Evolutionary conservation across 1,140 invertebrate genomes (phyloP).

Genomic region (Eumeta japonica): DNA sequence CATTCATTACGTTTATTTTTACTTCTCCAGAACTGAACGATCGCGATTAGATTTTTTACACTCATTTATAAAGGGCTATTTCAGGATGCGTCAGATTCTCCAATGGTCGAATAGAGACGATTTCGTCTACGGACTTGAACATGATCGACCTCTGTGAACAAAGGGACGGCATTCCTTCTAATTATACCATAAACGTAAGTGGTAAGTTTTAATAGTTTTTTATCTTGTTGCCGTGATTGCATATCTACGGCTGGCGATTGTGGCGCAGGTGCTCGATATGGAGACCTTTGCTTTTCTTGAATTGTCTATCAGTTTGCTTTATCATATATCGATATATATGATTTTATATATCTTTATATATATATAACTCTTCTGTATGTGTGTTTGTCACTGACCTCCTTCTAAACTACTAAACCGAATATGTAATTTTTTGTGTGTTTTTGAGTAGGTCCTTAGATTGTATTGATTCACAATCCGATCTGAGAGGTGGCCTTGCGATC

Average conservation of each 20-base stretch:
- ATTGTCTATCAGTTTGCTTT: too few relatives aligned
- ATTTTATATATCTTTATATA: too few relatives aligned
- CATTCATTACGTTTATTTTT: slow-evolving; percentile 7
- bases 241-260: background rate
- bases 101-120: slow-evolving; percentile 18
- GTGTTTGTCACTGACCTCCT: too few relatives aligned
- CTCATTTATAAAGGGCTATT: slow-evolving; percentile 22
- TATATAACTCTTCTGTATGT: too few relatives aligned
- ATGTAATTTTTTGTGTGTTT: too few relatives aligned
- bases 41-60: background rate
- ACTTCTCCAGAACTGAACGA: background rate
- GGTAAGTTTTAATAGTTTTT: slow-evolving; percentile 23
- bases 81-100: slow-evolving; percentile 33
- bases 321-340: too few relatives aligned
- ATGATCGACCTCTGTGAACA: slow-evolving; percentile 36
- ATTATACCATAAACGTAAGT: slow-evolving; percentile 28
- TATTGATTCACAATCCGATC: too few relatives aligned
- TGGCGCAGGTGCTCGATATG: too few relatives aligned
- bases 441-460: too few relatives aligned
- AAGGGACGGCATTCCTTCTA: slow-evolving; percentile 25
- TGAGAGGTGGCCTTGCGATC: too few relatives aligned
- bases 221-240: background rate
- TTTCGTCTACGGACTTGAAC: slow-evolving; percentile 28
- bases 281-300: too few relatives aligned
- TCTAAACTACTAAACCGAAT: too few relatives aligned